Evolutionary conservation across 2,888 invertebrate genomes (phyloP), one percentile per base, ranked within the genome.

Genomic region (Marasmarcha lunaedactyla): DNA sequence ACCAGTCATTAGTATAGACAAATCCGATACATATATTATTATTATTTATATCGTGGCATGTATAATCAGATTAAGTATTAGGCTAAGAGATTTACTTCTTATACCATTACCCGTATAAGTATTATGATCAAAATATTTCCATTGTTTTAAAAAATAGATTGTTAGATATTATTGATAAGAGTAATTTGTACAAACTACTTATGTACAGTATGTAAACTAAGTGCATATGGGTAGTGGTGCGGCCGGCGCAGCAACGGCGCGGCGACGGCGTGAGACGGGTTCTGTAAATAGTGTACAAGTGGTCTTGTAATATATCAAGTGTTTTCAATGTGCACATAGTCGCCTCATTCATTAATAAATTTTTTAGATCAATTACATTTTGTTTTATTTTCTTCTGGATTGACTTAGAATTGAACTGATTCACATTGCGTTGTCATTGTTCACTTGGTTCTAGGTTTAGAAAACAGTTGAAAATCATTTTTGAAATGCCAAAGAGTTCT

Each of bases 251-350:
- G 20, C 20, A 7, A 7, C 45, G 42, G 44, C 47, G 20, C 47
- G 48, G 44, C 46, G 45, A 50, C 45, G 51, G 49, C 20, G 57
- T 56, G 50, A 54, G 50, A 60, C 61, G 63, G 67, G 64, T 59
- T 60, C 55, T 83, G 83, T 83, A 81, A 69, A 81, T 81, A 81
- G 58, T 74, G 74, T 77, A 74, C 69, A 72, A 70, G 71, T 68
- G 65, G 63, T 73, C 63, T 61, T 79, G 74, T 79, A 76, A 71
- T 68, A 70, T 72, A 77, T 71, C 74, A 73, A 74, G 73, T 78
- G 76, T 77, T 79, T 79, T 78, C 72, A 71, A 77, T 79, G 83
- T 84, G 81, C 83, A 84, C 81, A 83, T 84, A 83, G 83, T 83
- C 81, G 79, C 78, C 77, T 81, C 79, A 72, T 81, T 79, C 76